Evolutionary conservation across 2,888 invertebrate species (phyloP).

Genomic region (Neoascia interrupta): DNA sequence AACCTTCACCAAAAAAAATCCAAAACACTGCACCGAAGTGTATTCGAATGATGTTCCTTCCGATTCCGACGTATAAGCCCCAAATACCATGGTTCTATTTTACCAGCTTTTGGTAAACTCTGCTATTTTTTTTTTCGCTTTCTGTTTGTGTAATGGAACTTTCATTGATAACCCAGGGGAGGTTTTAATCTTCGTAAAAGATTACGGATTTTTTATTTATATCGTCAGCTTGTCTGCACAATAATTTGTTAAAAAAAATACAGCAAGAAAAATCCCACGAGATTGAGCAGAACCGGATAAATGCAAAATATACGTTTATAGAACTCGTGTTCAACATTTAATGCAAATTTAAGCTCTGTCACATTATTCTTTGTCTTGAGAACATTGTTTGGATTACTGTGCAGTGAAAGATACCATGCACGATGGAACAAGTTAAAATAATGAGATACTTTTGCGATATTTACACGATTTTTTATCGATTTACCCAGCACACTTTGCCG

Average conservation of each 20-base stretch:
- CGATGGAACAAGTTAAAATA: no score
- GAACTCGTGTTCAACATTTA: background rate
- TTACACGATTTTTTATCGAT: no score
- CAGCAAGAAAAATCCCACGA: background rate
- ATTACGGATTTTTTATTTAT: conserved; percentile 49
- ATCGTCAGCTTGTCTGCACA: conserved; percentile 41
- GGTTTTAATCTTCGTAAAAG: conserved; percentile 51
- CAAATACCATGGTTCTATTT: conserved; percentile 2
- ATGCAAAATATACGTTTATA: background rate
- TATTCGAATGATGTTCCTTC: no score
- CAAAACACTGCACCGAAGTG: background rate
- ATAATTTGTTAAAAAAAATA: conserved; percentile 30
- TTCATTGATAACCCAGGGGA: conserved; percentile 1
- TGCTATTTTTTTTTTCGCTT: background rate
- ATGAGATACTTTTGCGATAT: no score
- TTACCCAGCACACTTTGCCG: no score
- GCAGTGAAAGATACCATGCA: background rate
- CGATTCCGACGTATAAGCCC: no score
- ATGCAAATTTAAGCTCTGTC: conserved; percentile 21
- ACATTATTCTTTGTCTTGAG: conserved; percentile 36
- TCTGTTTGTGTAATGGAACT: background rate
- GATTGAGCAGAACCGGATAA: background rate
- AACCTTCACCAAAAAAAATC: background rate
- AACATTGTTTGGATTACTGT: conserved; percentile 33
- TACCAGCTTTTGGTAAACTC: conserved; percentile 3